Base-by-base conservation (phyloP, 2,113 vertebrate genomes). In the Oostethus manadensis region DNA sequence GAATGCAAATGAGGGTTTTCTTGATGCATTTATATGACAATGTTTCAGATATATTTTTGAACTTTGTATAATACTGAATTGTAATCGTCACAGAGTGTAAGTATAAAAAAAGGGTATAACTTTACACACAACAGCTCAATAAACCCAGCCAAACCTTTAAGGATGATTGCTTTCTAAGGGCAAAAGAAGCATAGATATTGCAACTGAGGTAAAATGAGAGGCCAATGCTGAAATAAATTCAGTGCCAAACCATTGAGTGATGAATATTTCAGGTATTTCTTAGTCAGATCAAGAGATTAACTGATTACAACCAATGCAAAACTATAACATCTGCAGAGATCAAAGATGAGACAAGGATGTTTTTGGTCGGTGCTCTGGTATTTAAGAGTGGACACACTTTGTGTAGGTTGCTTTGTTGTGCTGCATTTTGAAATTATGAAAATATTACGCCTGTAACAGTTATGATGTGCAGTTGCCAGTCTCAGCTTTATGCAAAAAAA, bases 401-500 rank as follows among this genome's bases (percentile, higher is more conserved):
- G 29, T 33, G 29, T 33, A 7, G 4, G 29, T 33, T 7, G 29
- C 29, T 33, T 7, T 42, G 13, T 14, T 42, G 38, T 42, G 38
- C 38, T 42, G 38, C 38, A 42, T 42, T 42, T 42, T 42, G 13
- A 42, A n/a, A 33, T 42, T 14, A 13, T 33, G 16, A 51, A 51
- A 51, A 51, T 51, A 23, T 26, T 29, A 10, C 22, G 8, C 50
- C 16, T 26, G 23, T 51, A 51, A 51, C 14, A 26, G 23, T 16
- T 40, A 23, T 29, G 40, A 48, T 23, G 56, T 60, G 6, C 13
- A 33, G 49, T 54, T 16, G 29, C 6, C 1, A 11, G 8, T 54
- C 45, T 58, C 35, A 54, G 60, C 29, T 53, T 64, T 62, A 50
- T 67, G 58, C 60, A 57, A 47, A 74, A 62, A 58, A 11, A 51